These are phyloP conservation scores for Drosophila parvula DNA, from an alignment of 1,140 invertebrate genomes.

Conservation along the genomic window DNA sequence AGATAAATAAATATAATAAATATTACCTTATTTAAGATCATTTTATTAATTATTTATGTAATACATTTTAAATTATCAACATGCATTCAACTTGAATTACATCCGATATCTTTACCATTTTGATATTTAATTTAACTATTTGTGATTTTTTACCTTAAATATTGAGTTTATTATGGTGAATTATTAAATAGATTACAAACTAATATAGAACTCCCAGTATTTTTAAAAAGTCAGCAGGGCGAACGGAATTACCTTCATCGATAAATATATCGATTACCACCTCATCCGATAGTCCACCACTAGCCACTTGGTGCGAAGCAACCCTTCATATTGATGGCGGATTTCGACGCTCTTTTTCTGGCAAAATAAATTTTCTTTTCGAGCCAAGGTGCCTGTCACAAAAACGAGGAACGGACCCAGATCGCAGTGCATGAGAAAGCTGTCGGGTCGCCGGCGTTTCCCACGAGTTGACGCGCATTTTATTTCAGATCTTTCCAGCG, in stretches of 20 bases:
- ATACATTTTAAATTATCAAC: too few species aligned
- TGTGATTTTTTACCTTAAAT: too few species aligned
- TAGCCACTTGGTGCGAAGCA: constrained; percentile 21
- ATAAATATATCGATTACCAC: constrained; percentile 17
- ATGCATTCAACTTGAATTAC: too few species aligned
- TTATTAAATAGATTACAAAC: neutral
- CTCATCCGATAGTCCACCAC: neutral
- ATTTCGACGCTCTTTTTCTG: constrained; percentile 70
- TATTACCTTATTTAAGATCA: too few species aligned
- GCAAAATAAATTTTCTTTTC: constrained; percentile 60
- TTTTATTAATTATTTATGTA: too few species aligned
- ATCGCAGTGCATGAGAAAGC: constrained; percentile 23
- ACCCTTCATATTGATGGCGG: constrained; percentile 73
- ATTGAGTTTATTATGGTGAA: neutral
- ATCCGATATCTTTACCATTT: too few species aligned
- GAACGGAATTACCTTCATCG: neutral
- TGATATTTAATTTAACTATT: too few species aligned
- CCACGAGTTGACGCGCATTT: constrained; percentile 46
- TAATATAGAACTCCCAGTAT: neutral
- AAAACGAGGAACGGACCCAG: constrained; percentile 12
- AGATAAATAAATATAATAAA: too few species aligned
- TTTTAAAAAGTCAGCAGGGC: too few species aligned
- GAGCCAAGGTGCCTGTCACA: constrained; percentile 40
- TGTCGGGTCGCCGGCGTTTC: constrained; percentile 19
- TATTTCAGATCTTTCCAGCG: constrained; percentile 51